Evolutionary conservation across 2,113 vertebrate genomes (phyloP).

Genomic region (Colinus virginianus): DNA sequence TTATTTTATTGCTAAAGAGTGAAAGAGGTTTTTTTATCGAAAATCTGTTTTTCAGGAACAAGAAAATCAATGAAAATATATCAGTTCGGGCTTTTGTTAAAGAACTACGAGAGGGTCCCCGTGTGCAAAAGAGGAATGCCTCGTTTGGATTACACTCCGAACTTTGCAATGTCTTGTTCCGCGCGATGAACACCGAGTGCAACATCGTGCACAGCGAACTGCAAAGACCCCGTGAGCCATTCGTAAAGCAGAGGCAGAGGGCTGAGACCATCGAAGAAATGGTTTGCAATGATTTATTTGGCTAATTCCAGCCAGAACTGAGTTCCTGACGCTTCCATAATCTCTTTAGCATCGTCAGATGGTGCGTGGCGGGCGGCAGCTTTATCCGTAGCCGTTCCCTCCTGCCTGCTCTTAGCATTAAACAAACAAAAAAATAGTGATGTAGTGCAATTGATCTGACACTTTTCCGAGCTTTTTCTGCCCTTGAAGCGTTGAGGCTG

Average conservation of each 20-base stretch:
- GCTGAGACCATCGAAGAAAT: not conserved
- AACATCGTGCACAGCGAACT: not conserved
- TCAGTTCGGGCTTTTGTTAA: slow-evolving; percentile 38
- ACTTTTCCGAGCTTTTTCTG: not conserved
- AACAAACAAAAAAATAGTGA: not conserved
- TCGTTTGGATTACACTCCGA: not conserved
- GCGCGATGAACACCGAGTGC: rapidly evolving
- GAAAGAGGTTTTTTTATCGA: slow-evolving; percentile 51
- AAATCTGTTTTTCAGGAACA: slow-evolving; percentile 63
- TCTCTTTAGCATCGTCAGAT: slow-evolving; percentile 25
- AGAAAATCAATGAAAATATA: slow-evolving; percentile 56
- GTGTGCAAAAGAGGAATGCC: not conserved
- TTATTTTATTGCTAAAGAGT: not conserved
- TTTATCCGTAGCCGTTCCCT: rapidly evolving
- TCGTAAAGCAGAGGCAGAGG: not conserved
- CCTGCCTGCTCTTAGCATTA: not conserved
- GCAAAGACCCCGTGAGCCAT: rapidly evolving
- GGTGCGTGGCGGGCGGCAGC: rapidly evolving
- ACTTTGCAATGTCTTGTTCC: not conserved
- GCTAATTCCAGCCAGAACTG: not conserved
- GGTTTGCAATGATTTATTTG: slow-evolving; percentile 30
- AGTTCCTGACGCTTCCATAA: slow-evolving; percentile 11
- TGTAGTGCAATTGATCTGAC: not conserved
- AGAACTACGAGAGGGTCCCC: not conserved
- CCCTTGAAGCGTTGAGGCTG: not conserved